Base-by-base conservation (phyloP, 2,888 invertebrate genomes). In the Leptinotarsa haldemani region DNA sequence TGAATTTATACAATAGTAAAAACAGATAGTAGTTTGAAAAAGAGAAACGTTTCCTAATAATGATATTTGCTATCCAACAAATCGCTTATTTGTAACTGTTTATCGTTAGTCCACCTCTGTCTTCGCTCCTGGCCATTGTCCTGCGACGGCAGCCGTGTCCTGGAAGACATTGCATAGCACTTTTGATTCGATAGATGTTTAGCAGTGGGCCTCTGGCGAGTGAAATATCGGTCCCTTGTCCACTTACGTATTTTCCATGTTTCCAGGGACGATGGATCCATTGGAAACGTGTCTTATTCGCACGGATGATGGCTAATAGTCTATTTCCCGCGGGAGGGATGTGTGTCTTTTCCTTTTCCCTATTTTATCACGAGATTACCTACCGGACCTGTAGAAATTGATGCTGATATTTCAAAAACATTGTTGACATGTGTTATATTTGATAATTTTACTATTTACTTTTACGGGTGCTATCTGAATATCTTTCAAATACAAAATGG, bases 171-270 rank as follows among this genome's bases (percentile, higher is more conserved):
- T 74, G 81, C 80, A 80, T 77, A 78, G 80, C 80, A 80, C 82
- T 80, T 78, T 82, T 81, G 82, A 81, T 81, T 81, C 82, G 79
- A 81, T 80, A 79, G 79, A 81, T 78, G 80, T 77, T 78, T 75
- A 78, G 79, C 77, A 80, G 80, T 73, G 75, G 81, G 81, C 84
- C 83, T 80, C 77, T 79, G 84, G 82, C 83, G 80, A 79, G 78
- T 80, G 83, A 85, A 82, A 84, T 85, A 86, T 84, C 83, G 85
- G 82, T 84, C 84, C 84, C 85, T 80, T 84, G 85, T 85, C 85
- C 85, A 85, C 85, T 85, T 84, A 85, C 84, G 85, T 84, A 83
- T 85, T 84, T 84, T 84, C 84, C 83, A 84, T 84, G 84, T 85
- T 80, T 78, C 68, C 68, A 68, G 47, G 68, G 66, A 69, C 73